Evolutionary conservation across 2,888 invertebrate species (phyloP).

Genomic region (Sinodicranocentrus sp.): DNA sequence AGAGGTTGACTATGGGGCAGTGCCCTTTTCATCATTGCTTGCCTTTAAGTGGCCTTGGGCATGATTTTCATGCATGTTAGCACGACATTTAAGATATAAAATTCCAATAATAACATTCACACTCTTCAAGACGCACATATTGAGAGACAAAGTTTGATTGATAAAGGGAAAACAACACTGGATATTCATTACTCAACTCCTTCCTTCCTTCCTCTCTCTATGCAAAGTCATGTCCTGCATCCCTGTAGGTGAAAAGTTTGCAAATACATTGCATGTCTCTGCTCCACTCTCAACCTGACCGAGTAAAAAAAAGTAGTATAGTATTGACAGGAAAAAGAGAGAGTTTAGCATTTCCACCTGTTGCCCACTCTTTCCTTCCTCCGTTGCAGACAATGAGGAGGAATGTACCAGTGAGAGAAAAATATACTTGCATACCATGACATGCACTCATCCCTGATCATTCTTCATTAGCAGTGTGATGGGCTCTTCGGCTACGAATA

Average conservation of each 20-base stretch:
- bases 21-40: slow-evolving; percentile 39
- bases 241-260: not conserved
- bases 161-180: slow-evolving; percentile 8
- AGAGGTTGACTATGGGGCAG: slow-evolving; percentile 25
- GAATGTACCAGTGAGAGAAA: too few relatives aligned
- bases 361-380: not conserved
- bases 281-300: not conserved
- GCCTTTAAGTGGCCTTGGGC: slow-evolving; percentile 37
- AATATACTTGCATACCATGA: too few relatives aligned
- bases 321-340: slow-evolving; percentile 24
- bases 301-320: not conserved
- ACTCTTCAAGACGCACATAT: too few relatives aligned
- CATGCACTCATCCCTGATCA: too few relatives aligned
- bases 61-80: slow-evolving; percentile 13
- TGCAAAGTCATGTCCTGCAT: not conserved
- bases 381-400: not conserved
- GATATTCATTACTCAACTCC: slow-evolving; percentile 1
- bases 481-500: too few relatives aligned
- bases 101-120: too few relatives aligned
- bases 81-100: too few relatives aligned
- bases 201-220: slow-evolving; percentile 10
- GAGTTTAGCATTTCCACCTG: slow-evolving; percentile 21
- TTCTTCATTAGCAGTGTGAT: too few relatives aligned
- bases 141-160: too few relatives aligned
- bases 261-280: too few relatives aligned